Percentiles rank a stretch among this genome's conserved stretches.
Conservation (phyloP, 2,113 vertebrate species). For the Apaloderma vittatum region DNA sequence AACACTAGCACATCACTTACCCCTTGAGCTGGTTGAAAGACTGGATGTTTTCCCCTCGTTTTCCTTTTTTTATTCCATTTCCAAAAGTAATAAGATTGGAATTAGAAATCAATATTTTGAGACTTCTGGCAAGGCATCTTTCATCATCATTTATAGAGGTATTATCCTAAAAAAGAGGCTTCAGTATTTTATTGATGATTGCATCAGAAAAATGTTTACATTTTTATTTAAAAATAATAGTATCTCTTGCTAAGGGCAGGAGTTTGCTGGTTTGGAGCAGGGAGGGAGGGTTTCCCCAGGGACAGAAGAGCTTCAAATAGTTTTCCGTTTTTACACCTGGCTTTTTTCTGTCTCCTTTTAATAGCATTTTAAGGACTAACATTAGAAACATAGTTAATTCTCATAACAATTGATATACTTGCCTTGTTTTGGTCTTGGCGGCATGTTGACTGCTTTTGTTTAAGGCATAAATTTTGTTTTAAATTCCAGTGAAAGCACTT, state of each 20-base stretch:
- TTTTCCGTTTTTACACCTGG: neutral
- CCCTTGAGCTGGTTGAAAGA: neutral
- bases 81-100: neutral
- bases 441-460: neutral
- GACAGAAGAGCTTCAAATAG: neutral
- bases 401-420: slow-evolving; percentile 28
- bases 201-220: slow-evolving; percentile 12
- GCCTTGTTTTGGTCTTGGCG: neutral
- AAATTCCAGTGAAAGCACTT: slow-evolving; percentile 5
- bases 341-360: neutral
- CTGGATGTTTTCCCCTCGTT: neutral
- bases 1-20: neutral
- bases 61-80: neutral
- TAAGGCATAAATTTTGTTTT: neutral
- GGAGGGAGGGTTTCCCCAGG: neutral
- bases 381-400: neutral
- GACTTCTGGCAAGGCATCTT: neutral
- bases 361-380: neutral
- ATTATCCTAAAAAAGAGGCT: slow-evolving; percentile 39
- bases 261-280: neutral
- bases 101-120: slow-evolving; percentile 24
- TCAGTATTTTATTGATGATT: slow-evolving; percentile 47
- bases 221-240: neutral
- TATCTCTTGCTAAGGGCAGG: neutral
- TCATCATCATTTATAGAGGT: neutral